Conservation (phyloP, 1,140 invertebrate species). For the Drosophila triauraria region DNA sequence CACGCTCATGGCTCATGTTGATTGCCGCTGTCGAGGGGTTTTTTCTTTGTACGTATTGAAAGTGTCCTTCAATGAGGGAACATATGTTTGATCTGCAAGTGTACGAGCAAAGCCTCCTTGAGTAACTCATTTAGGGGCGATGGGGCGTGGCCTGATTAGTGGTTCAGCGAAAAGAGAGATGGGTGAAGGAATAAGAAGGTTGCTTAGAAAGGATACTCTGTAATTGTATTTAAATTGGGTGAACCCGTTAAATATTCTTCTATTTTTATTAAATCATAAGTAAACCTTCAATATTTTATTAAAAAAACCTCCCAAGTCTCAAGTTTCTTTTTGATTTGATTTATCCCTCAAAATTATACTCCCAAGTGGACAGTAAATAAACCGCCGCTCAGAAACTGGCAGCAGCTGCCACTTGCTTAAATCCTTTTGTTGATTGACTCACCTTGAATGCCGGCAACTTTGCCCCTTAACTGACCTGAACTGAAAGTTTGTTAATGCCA, state of each 20-base stretch:
- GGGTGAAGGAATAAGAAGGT: not conserved
- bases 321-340: not conserved
- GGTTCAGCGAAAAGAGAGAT: not conserved
- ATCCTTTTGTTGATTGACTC: conserved; percentile 47
- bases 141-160: conserved; percentile 7
- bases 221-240: no score
- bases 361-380: conserved; percentile 32
- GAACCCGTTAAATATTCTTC: no score
- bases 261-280: no score
- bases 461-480: conserved; percentile 40
- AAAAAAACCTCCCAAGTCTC: not conserved
- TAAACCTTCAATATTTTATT: not conserved
- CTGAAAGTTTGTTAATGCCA: conserved; percentile 45
- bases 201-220: not conserved
- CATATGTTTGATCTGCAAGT: conserved; percentile 32
- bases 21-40: conserved; percentile 34
- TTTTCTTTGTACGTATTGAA: conserved; percentile 14
- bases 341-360: conserved; percentile 1
- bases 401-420: conserved; percentile 15
- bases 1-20: conserved; percentile 38
- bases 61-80: conserved; percentile 36
- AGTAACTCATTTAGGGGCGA: conserved; percentile 12
- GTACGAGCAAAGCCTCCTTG: conserved; percentile 1
- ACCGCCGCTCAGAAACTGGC: not conserved
- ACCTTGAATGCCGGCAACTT: conserved; percentile 42